Base-by-base conservation (phyloP, 2,113 vertebrate genomes). In the Xyrauchen texanus region DNA sequence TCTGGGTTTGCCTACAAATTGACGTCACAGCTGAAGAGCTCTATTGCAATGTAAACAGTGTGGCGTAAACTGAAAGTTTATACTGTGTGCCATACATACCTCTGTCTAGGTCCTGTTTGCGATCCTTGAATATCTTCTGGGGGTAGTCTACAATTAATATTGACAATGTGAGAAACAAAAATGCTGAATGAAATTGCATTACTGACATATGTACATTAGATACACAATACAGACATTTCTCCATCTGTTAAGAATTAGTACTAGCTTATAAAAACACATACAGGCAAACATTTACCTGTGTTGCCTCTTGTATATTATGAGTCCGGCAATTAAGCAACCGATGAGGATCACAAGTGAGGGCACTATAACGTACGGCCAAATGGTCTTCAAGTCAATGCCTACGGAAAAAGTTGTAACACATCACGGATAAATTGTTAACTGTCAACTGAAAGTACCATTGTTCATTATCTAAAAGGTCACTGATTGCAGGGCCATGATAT, bases 231-330 rank as follows among this genome's bases (percentile, higher is more conserved):
- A 10, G 21, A 1, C 4, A 6, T 9, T 67, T 12, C 34, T 52
- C 2, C 1, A 16, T 49, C 52, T n/a, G 7, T 69, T 0, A 44
- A 69, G 16, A 53, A 53, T 6, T 8, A 34, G 21, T 34, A 34
- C 21, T 34, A 34, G 21, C 3, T 34, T 34, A 34, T 8, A 2
- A 16, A 6, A 5, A 9, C 45, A 0, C 0, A 12, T 21, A 21
- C 16, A 12, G 5, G 53, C 9, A 52, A 7, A 69, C 16, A 49
- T 47, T 13, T 57, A 71, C 68, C 52, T 8, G 4, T 71, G 34
- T 5, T 21, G 13, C 16, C 12, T 71, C 12, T 57, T 71, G 52
- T 8, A 82, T 70, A 87, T 76, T 52, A 78, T 15, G 0, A 85
- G 65, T 74, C 73, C 85, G 77, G 76, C 34, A 45, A 57, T 0